A percentile compares a stretch with the other conserved stretches of the same genome.
Evolutionary conservation across 2,888 invertebrate genomes (phyloP).

Genomic region (Diarsia brunnea): DNA sequence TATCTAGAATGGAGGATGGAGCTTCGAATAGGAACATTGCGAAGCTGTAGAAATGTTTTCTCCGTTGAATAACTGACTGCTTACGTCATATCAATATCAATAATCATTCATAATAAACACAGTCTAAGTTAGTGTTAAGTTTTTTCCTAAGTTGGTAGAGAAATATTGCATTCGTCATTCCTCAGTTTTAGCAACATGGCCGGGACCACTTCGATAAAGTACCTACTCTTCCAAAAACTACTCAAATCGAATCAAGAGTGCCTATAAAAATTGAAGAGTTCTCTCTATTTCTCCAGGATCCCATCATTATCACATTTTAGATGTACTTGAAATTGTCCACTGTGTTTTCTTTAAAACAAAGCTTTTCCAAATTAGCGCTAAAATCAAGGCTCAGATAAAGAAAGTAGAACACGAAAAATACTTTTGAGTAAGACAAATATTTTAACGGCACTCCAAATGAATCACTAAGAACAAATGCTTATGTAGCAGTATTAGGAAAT

Average conservation of each 20-base stretch:
- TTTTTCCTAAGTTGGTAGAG: not conserved
- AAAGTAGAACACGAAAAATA: slow-evolving; percentile 45
- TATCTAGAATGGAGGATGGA: slow-evolving; percentile 44
- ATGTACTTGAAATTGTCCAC: not conserved
- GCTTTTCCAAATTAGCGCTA: slow-evolving; percentile 1
- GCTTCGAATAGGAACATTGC: slow-evolving; percentile 33
- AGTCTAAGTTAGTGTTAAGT: not conserved
- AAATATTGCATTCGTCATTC: slow-evolving; percentile 7
- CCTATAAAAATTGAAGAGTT: too few relatives aligned
- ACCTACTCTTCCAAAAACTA: too few relatives aligned
- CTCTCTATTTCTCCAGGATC: too few relatives aligned
- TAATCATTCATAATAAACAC: not conserved
- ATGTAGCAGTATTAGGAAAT: slow-evolving; percentile 41
- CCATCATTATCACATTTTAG: not conserved
- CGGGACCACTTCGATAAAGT: too few relatives aligned
- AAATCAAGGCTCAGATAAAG: slow-evolving; percentile 50
- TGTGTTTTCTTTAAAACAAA: not conserved
- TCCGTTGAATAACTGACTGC: slow-evolving; percentile 1
- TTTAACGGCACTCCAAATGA: slow-evolving; percentile 41
- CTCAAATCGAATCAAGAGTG: too few relatives aligned
- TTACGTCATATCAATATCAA: not conserved
- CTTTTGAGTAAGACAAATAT: slow-evolving; percentile 26
- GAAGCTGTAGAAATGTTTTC: slow-evolving; percentile 24
- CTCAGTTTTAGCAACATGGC: not conserved
- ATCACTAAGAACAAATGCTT: slow-evolving; percentile 44